Evolutionary conservation across 2,797 vertebrate species (phyloP), one percentile per base, ranked within the genome.

Genomic region (Ceryle rudis): DNA sequence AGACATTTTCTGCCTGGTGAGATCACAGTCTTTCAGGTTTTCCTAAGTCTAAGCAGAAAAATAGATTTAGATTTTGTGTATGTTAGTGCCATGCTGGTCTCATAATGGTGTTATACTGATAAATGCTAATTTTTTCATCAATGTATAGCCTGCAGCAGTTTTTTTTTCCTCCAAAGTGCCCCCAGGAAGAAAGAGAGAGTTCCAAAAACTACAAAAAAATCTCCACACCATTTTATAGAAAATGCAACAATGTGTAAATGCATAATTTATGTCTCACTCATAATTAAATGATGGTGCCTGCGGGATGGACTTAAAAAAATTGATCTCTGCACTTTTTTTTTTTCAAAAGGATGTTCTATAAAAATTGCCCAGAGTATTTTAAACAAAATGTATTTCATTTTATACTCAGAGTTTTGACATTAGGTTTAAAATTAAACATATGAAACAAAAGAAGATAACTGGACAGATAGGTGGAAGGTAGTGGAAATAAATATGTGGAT

Each of bases 211-310:
- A 96, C n/a, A 71, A 96, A 94, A 95, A 95, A 95, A 94, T 94
- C 96, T 97, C 95, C 75, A 60, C 97, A 97, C 97, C 96, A 95
- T 97, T 98, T 96, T 97, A 96, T 97, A 98, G 98, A 97, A 97
- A 97, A 98, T 97, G 98, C 98, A 98, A 98, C 98, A 98, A 98
- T 98, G 98, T 98, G 97, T 96, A 90, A 90, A 98, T 98, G 98
- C 98, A 98, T 98, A 98, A 98, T 98, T 98, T 98, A 98, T 98
- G 97, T 97, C 97, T 97, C 85, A 90, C 97, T 98, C 98, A 98
- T 98, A 98, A 98, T 98, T 98, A 98, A 98, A 98, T 98, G 98
- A 98, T 98, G 97, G 97, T 85, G 98, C 98, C 98, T 98, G 96
- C 92, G 96, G 98, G 97, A 91, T 97, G 98, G 98, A 98, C 98